Evolutionary conservation across 2,113 vertebrate species (phyloP), one percentile per base, ranked within the genome.

Genomic region (Aegypius monachus): DNA sequence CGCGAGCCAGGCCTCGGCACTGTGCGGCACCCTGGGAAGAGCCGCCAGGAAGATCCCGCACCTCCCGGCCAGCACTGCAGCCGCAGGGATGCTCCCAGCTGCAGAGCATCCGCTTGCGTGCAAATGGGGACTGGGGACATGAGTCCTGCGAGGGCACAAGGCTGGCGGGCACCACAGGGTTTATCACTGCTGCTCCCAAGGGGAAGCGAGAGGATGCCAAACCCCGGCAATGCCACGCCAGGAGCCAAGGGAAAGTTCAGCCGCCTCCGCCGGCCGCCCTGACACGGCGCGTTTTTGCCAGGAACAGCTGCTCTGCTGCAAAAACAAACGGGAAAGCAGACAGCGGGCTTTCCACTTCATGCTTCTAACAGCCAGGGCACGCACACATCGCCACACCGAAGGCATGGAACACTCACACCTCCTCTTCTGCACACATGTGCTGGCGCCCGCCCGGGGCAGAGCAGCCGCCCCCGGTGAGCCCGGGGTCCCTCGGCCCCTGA

Each of bases 231-330:
- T 50, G 31, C 73, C 55, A 20, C 7, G 5, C 14, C 0, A 1
- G 67, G 53, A 81, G 72, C 36, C 31, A 16, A 38, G 40, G 83
- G 36, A 56, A 70, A 52, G 73, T 47, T 81, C 72, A 36, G 19
- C 66, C 17, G 5, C 66, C 79, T 27, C 26, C 6, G 3, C 62
- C 20, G 11, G 53, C 73, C 20, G 7, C 48, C 40, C 45, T 4
- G 6, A 25, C 53, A 13, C 0, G 10, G 29, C 0, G 4, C 0
- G 7, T 31, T 81, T 55, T 43, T 1, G 0, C 62, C 52, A 9
- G 55, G 59, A 81, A 16, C 55, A 86, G 94, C 75, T 81, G 92
- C 85, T 90, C 72, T 68, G 86, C 75, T 58, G 70, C 71, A 56
- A 68, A 73, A 79, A 59, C 27, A 6, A 72, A 63, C 0, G 0